Evolutionary conservation across 2,888 invertebrate genomes (phyloP), one percentile per base, ranked within the genome.

Genomic region (Pollenia angustigena): DNA sequence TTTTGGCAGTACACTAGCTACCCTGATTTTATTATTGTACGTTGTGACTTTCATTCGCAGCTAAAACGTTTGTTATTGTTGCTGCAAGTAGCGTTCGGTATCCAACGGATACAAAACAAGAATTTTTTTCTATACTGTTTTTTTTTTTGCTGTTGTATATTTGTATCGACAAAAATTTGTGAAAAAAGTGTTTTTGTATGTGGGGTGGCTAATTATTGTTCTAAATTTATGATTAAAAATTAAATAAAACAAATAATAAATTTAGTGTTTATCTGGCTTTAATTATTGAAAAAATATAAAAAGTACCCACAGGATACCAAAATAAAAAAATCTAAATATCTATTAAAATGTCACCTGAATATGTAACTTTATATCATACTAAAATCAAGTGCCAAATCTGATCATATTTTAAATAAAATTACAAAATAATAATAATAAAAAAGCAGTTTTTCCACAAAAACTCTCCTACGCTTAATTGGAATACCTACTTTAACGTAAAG

Each of bases 101-200:
- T 78, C 81, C 85, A 81, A 81, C 23, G 82, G 72, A 86, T 79
- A 86, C 82, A 69, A 82, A 86, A 23, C 44, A 16, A 56, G 46
- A 62, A 18, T 64, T 60, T 48, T 64, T 60, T 48, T 69, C 12
- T n/a, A 60, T 44, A n/a, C 7, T 66, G 52, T 32, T 46, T 50
- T 50, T 32, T 46, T 50, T 50, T 69, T 52, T 50, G 42, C 42
- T 16, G 48, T 62, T n/a, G 18, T 69, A 16, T 18, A 42, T 75
- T 60, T 62, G 50, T 66, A 42, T 32, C 60, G 48, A 74, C 50
- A 58, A 68, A 72, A 48, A 8, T 32, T 4, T 32, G 32, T 32
- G 12, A 68, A 42, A 52, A 44, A 69, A 60, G 44, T 66, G 18
- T 48, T 54, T 44, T 62, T 16, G 23, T 32, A 4, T 14, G 64